A percentile compares a stretch with the other conserved stretches of the same genome.
These are phyloP conservation scores for Drosophila vallismaia DNA, from an alignment of 2,888 invertebrate species.

Conservation along the genomic window DNA sequence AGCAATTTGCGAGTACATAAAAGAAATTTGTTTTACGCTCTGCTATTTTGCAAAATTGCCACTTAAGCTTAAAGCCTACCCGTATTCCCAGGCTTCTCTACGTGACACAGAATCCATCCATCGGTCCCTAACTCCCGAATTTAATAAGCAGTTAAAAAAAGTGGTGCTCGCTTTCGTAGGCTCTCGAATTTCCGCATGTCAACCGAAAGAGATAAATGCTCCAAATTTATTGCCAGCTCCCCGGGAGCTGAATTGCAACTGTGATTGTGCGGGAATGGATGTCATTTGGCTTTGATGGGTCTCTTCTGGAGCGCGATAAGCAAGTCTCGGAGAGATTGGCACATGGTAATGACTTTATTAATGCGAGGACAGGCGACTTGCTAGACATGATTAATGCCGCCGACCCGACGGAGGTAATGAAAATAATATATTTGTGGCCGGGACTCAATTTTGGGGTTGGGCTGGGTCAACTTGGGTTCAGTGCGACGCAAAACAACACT, in stretches of 20 bases:
- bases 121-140: conserved; percentile 28
- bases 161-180: conserved; percentile 52
- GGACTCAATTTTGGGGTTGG: conserved; percentile 7
- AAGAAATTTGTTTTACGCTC: conserved; percentile 76
- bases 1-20: conserved; percentile 79
- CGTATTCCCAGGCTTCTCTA: conserved; percentile 26
- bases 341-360: conserved; percentile 73
- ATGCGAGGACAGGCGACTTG: conserved; percentile 56
- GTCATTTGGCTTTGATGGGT: conserved; percentile 65
- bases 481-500: conserved; percentile 2
- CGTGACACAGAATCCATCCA: conserved; percentile 49
- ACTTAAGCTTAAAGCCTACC: conserved; percentile 70
- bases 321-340: conserved; percentile 56
- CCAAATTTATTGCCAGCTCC: conserved; percentile 56
- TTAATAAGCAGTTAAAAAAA: conserved; percentile 66
- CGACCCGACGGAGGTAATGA: conserved; percentile 16
- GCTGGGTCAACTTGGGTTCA: conserved; percentile 1
- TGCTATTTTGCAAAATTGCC: conserved; percentile 77
- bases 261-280: conserved; percentile 54
- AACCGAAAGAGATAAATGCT: conserved; percentile 57
- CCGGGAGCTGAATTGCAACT: conserved; percentile 41
- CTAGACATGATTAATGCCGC: conserved; percentile 54
- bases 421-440: conserved; percentile 18
- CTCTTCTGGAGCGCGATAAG: conserved; percentile 57
- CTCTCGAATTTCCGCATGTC: conserved; percentile 69